Conservation (phyloP, 2,797 vertebrate genomes). For the Limnodromus scolopaceus region DNA sequence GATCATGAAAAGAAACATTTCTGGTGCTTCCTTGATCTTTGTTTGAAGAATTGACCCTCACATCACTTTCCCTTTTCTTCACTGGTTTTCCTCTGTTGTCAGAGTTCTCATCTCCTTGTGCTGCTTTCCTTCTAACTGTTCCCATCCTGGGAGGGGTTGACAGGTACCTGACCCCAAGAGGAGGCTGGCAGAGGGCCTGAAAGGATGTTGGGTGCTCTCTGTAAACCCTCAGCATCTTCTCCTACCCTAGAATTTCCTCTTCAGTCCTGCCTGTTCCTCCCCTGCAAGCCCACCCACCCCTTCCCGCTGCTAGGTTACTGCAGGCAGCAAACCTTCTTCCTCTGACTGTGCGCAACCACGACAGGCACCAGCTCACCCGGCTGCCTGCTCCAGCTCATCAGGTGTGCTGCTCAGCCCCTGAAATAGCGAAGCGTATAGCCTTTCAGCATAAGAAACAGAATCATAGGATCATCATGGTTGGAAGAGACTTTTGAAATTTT, state of each 20-base stretch:
- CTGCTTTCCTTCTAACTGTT: neutral
- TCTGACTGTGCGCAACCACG: accelerated
- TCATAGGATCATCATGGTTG: neutral
- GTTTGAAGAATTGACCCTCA: neutral
- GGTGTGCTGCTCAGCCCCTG: neutral
- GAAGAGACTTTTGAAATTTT: neutral
- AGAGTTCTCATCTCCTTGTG: neutral
- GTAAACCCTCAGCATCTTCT: neutral
- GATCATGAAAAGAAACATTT: neutral
- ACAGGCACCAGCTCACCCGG: neutral
- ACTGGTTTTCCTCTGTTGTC: neutral
- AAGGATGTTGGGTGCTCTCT: neutral
- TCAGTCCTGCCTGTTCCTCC: neutral
- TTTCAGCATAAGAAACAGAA: neutral
- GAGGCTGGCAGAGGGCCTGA: neutral
- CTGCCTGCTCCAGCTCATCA: neutral
- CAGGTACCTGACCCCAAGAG: neutral
- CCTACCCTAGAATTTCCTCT: neutral
- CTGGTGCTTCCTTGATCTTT: neutral
- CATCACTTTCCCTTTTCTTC: neutral
- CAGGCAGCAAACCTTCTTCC: neutral
- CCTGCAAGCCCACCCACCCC: neutral
- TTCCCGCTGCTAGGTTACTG: neutral
- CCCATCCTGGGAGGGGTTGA: neutral
- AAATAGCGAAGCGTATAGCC: accelerated